Conservation (phyloP, 2,797 vertebrate species). For the Xenopus petersii region DNA sequence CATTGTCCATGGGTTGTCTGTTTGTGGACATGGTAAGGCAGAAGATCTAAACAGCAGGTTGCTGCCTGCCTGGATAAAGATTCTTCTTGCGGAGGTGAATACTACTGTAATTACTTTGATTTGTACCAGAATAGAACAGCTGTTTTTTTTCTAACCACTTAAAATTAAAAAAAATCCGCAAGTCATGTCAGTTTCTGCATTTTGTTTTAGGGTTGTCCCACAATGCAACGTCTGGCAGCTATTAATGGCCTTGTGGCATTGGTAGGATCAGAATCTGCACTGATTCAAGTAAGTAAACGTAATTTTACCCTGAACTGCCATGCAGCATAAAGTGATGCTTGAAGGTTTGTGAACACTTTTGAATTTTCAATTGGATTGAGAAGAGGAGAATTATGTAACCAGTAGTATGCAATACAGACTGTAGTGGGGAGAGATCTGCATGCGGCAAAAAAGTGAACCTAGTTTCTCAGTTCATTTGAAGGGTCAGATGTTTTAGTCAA, state of each 20-base stretch:
- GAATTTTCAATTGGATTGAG: no score
- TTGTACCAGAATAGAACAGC: neutral
- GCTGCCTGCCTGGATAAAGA: conserved; percentile 84
- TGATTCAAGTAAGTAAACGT: conserved; percentile 78
- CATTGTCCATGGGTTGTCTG: conserved; percentile 79
- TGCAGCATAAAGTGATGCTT: no score
- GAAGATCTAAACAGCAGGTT: conserved; percentile 80
- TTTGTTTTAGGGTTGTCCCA: conserved; percentile 79
- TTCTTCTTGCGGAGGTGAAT: conserved; percentile 83
- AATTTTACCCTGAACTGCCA: conserved; percentile 63
- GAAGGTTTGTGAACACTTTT: no score
- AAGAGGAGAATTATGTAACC: no score
- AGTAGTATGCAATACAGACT: no score
- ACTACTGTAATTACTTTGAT: neutral
- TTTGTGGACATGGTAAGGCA: conserved; percentile 86
- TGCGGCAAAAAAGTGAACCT: no score
- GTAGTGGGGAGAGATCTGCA: no score
- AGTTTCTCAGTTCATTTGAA: no score
- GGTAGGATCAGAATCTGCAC: conserved; percentile 83
- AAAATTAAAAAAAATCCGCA: neutral
- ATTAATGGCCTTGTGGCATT: conserved; percentile 83
- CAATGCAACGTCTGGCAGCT: conserved; percentile 92
- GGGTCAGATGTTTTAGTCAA: no score
- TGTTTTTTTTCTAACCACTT: neutral
- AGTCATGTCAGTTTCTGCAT: neutral